phyloP scores from a whole-genome alignment of 2,888 invertebrate genomes.

The Tubulanus polymorphus region DNA sequence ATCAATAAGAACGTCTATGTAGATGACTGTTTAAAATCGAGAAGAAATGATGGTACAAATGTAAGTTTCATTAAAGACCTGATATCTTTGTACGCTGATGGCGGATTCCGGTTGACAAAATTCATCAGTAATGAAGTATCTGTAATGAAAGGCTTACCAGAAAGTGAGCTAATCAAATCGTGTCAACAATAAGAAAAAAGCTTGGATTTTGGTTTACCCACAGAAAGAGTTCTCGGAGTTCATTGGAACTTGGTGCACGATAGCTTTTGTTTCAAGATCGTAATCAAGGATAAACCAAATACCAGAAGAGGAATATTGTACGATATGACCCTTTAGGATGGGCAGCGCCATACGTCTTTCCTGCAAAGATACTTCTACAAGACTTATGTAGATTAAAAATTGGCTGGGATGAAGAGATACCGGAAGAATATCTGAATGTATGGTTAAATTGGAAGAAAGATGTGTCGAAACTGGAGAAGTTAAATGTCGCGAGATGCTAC shows the following conservation, averaged over 20 bases:
- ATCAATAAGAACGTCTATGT: constrained; percentile 16
- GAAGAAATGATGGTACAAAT: background rate
- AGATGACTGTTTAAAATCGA: constrained; percentile 15
- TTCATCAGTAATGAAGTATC: constrained; percentile 3
- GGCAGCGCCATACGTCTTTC: constrained; percentile 15
- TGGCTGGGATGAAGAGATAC: constrained; percentile 20
- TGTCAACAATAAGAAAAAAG: too few relatives aligned
- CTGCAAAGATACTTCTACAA: constrained; percentile 19
- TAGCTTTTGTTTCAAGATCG: constrained; percentile 15
- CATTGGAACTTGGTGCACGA: constrained; percentile 18
- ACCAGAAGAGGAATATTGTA: constrained; percentile 20
- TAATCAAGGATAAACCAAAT: too few relatives aligned
- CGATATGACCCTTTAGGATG: constrained; percentile 22
- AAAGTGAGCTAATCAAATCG: too few relatives aligned
- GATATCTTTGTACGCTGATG: background rate
- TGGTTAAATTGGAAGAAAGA: constrained; percentile 20
- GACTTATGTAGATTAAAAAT: constrained; percentile 13
- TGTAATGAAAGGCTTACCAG: too few relatives aligned
- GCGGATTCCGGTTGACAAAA: constrained; percentile 12
- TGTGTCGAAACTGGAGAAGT: constrained; percentile 13
- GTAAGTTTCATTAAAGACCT: background rate
- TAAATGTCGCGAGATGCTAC: constrained; percentile 17
- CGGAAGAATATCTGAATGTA: constrained; percentile 1
- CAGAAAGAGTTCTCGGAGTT: too few relatives aligned
- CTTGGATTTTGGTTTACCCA: too few relatives aligned